A percentile compares a stretch with the other conserved stretches of the same genome.
phyloP scores from a whole-genome alignment of 2,888 invertebrate species.

The Eutolmus rufibarbis region DNA sequence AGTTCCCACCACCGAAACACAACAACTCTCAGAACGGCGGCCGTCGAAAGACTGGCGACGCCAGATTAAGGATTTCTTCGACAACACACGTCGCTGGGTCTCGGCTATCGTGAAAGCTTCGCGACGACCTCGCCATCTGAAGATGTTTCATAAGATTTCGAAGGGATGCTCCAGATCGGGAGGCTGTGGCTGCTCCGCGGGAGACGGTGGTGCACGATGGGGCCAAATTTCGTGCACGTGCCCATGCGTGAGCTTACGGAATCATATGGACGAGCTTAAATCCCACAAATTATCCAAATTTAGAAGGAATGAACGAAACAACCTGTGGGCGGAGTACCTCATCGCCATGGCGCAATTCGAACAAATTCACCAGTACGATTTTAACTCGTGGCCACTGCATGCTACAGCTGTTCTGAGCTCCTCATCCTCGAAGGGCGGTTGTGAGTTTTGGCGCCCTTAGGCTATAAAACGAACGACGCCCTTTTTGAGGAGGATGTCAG shows the following conservation, averaged over 20 bases:
- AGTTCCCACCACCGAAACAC: slow-evolving; percentile 7
- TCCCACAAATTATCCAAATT: neutral
- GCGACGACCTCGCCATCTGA: neutral
- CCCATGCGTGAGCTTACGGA: neutral
- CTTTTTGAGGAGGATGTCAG: neutral
- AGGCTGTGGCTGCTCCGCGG: neutral
- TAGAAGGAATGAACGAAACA: neutral
- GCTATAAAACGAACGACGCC: neutral
- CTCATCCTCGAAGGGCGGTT: neutral
- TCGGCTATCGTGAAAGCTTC: neutral
- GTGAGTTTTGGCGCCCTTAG: neutral
- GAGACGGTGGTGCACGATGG: neutral
- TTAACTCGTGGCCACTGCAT: neutral
- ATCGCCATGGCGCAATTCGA: neutral
- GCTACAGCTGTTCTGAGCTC: neutral
- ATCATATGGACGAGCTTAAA: neutral
- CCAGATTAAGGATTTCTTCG: neutral
- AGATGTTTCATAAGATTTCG: slow-evolving; percentile 1
- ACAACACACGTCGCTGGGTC: neutral
- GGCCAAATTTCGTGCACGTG: neutral
- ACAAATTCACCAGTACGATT: slow-evolving; percentile 2
- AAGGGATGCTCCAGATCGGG: neutral
- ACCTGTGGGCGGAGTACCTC: neutral
- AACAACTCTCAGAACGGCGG: slow-evolving; percentile 41
- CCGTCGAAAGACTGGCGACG: slow-evolving; percentile 41